phyloP scores from a whole-genome alignment of 1,140 invertebrate species.

The Trinorchestia longiramus region DNA sequence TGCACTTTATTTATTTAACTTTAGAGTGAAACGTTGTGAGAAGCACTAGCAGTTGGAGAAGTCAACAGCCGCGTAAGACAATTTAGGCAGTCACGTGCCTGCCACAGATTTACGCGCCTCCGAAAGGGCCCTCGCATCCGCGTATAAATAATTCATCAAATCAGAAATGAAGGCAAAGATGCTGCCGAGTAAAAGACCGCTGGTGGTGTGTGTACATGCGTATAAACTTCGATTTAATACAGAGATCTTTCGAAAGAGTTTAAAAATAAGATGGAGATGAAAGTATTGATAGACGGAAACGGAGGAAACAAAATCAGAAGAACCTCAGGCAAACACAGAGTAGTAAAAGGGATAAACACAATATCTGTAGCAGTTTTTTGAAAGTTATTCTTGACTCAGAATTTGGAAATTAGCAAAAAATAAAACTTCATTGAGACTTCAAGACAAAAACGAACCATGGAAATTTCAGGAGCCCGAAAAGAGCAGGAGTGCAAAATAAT shows the following conservation, averaged over 20 bases:
- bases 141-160: slow-evolving; percentile 37
- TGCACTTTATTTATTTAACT: not conserved
- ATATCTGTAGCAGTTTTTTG: no score
- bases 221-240: not conserved
- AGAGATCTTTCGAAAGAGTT: not conserved
- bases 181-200: not conserved
- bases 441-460: no score
- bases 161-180: slow-evolving; percentile 2
- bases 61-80: not conserved
- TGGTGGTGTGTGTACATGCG: not conserved
- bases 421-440: no score
- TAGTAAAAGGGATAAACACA: no score
- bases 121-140: not conserved
- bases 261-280: not conserved
- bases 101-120: not conserved
- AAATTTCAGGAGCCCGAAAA: no score
- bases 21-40: not conserved
- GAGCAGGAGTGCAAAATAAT: no score
- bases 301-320: no score
- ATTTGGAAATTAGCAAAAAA: no score
- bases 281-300: no score
- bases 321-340: no score
- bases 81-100: slow-evolving; percentile 4
- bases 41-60: not conserved
- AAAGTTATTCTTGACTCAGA: no score